These are phyloP conservation scores for Dasyurus viverrinus DNA, from an alignment of 2,113 vertebrate species.

Conservation along the genomic window DNA sequence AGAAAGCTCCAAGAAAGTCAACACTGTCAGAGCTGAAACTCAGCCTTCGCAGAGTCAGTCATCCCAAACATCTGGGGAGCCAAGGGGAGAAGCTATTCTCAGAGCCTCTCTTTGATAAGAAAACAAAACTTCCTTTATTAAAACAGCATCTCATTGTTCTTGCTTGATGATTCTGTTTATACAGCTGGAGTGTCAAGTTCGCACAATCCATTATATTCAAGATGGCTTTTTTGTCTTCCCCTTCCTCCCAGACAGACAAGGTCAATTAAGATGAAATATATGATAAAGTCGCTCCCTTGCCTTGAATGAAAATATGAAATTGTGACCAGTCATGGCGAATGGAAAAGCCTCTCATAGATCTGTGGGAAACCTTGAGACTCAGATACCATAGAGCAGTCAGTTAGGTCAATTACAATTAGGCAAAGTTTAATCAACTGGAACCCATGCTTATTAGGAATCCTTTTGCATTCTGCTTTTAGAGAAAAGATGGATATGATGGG, in stretches of 20 bases:
- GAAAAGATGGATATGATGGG: slow-evolving; percentile 1
- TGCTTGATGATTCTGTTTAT: slow-evolving; percentile 46
- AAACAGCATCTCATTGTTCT: slow-evolving; percentile 24
- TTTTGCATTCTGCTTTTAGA: slow-evolving; percentile 26
- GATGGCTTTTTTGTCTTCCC: neutral
- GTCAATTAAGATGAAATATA: slow-evolving; percentile 12
- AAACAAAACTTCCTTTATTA: slow-evolving; percentile 48
- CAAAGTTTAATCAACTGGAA: slow-evolving; percentile 19
- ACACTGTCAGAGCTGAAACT: neutral
- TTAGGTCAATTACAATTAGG: neutral
- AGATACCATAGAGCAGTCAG: neutral
- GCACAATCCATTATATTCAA: neutral
- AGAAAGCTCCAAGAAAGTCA: slow-evolving; percentile 13
- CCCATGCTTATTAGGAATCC: neutral
- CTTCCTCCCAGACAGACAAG: slow-evolving; percentile 22
- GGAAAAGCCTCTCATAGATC: neutral
- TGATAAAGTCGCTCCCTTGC: neutral
- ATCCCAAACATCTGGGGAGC: neutral
- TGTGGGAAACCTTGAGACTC: neutral
- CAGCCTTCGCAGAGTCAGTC: slow-evolving; percentile 8
- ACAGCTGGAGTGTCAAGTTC: neutral
- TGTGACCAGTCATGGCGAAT: neutral
- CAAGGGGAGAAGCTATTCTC: slow-evolving; percentile 31
- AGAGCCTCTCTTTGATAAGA: neutral
- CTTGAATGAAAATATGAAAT: slow-evolving; percentile 15